Percentiles rank a stretch among this genome's conserved stretches.
These are phyloP conservation scores for Sesia apiformis DNA, from an alignment of 2,888 invertebrate species.

Conservation along the genomic window DNA sequence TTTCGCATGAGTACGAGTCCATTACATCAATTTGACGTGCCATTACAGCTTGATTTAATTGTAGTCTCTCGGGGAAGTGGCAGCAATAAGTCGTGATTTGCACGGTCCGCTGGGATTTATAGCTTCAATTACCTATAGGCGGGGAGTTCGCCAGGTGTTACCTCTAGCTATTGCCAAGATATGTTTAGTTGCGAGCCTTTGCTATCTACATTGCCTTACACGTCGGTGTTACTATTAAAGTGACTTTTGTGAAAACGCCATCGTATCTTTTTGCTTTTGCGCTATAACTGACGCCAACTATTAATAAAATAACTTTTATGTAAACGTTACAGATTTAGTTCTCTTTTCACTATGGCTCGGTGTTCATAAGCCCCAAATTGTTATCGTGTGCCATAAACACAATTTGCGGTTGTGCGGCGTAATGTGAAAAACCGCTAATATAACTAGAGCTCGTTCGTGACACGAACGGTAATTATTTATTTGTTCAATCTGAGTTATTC, in stretches of 20 bases:
- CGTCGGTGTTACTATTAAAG: too few species aligned
- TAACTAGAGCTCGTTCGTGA: too few species aligned
- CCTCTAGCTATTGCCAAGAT: not conserved
- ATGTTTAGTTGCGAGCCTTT: not conserved
- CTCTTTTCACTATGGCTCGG: too few species aligned
- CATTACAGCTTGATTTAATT: slow-evolving; percentile 31
- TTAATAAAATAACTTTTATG: too few species aligned
- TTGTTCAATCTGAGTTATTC: too few species aligned
- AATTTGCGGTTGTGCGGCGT: too few species aligned
- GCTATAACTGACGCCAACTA: not conserved
- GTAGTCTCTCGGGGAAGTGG: slow-evolving; percentile 23
- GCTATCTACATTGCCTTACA: not conserved
- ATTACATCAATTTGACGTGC: slow-evolving; percentile 8
- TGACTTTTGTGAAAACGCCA: too few species aligned
- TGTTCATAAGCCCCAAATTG: too few species aligned
- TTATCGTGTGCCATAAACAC: too few species aligned
- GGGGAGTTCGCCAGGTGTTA: slow-evolving; percentile 16
- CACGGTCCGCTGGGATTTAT: slow-evolving; percentile 32
- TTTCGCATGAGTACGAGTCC: slow-evolving; percentile 6
- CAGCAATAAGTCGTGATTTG: slow-evolving; percentile 39
- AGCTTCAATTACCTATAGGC: slow-evolving; percentile 24
- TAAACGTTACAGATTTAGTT: too few species aligned
- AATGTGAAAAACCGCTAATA: too few species aligned
- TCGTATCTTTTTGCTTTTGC: not conserved
- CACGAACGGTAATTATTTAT: too few species aligned